Evolutionary conservation across 2,888 invertebrate species (phyloP), one percentile per base, ranked within the genome.

Genomic region (Orthosia gothica): DNA sequence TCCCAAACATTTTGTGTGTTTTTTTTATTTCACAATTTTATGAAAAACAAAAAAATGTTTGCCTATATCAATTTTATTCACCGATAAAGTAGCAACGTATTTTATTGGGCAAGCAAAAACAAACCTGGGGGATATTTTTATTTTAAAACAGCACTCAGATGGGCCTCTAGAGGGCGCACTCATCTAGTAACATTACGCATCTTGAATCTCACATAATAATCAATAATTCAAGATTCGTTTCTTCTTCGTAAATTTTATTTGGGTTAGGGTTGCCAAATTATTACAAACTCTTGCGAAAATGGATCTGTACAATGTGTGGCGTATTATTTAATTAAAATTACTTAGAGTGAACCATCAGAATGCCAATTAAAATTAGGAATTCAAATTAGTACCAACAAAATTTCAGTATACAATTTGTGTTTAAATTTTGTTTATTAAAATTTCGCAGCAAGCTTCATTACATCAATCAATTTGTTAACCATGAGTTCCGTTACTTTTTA

Each of bases 141-240:
- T 63, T 74, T 74, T 61, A 45, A 76, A 82, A 63, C 62, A 74
- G 47, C 57, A 59, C 71, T 55, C 50, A 20, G 61, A 76, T 82
- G 57, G 57, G 59, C 61, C 82, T 20, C 68, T 13, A 18, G 73
- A 54, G 76, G 50, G 67, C 49, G 20, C 63, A 66, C 68, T 74
- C 62, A 66, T 67, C 58, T 72, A 71, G 72, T 72, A 65, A 74
- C 76, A 76, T 65, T 68, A 76, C 67, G 66, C 23, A 79, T 74
- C 47, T 64, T 49, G 68, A 76, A 77, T 74, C 73, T 79, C 73
- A 71, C 59, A 73, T 66, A 64, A 63, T 66, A 65, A 74, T 83
- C 70, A 84, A 77, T 76, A 70, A 87, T 82, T 85, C 85, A 85
- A 81, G 78, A 80, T 84, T 83, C 65, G 69, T 64, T 70, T 67